Evolutionary conservation across 2,888 invertebrate genomes (phyloP), one percentile per base, ranked within the genome.

Genomic region (Hydraecia micacea): DNA sequence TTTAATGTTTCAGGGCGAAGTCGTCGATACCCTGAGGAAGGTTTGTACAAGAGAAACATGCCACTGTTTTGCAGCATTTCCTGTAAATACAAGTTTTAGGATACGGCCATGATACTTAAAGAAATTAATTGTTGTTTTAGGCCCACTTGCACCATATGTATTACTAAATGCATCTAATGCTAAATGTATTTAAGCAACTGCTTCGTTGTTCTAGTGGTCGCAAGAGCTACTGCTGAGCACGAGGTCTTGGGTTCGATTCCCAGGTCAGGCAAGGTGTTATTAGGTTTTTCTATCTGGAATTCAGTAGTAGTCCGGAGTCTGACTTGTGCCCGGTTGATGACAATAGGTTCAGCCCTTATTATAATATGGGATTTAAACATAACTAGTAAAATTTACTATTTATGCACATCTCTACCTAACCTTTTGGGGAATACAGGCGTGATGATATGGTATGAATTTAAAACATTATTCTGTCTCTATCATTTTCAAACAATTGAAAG

Each of bases 21-120:
- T 94, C 96, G 42, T 96, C 96, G 91, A 91, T 96, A 86, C 96
- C 96, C 89, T 97, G 96, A 97, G 96, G 96, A 91, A 95, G 93
- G 92, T 87, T 92, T 87, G 94, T 94, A 92, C 95, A 95, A 94
- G 95, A 95, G 94, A 96, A 95, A 94, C 96, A 94, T 83, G 93
- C 91, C 58, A 94, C 91, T 86, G 93, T 96, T 52, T 90, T 96
- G 86, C 95, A 96, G 86, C 96, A 96, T 84, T 95, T 95, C 85
- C 90, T 95, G 89, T 95, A 90, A 93, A 91, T 88, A 84, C 46
- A 70, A 73, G 74, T 75, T 32, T 83, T 80, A 81, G 69, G 11
- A 82, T 71, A 85, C 49, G 72, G 73, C 76, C 66, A 83, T 77
- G 58, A 65, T 73, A 75, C 75, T 46, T 71, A 75, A 39, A 4